A percentile compares a stretch with the other conserved stretches of the same genome.
Evolutionary conservation across 1,140 invertebrate genomes (phyloP).

Genomic region (Heliconius nattereri): DNA sequence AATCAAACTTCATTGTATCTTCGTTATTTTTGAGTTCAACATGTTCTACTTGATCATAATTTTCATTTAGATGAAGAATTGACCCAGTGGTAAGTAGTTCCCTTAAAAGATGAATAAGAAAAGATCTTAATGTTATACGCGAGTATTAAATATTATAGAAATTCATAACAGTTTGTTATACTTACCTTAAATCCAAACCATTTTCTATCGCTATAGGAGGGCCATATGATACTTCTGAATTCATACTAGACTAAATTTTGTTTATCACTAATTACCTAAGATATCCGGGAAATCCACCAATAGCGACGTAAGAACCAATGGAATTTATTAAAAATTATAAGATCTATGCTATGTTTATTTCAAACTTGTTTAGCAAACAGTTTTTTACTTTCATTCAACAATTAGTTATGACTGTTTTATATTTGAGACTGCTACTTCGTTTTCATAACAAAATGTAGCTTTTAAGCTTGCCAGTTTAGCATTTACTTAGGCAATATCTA

Average conservation of each 20-base stretch:
- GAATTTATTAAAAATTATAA: too few relatives aligned
- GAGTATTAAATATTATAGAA: slow-evolving; percentile 2
- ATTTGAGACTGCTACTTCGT: too few relatives aligned
- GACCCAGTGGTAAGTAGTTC: slow-evolving; percentile 65
- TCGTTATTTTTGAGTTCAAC: slow-evolving; percentile 38
- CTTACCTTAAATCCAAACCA: slow-evolving; percentile 63
- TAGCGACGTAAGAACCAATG: too few relatives aligned
- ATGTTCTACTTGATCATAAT: slow-evolving; percentile 54
- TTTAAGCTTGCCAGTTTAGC: too few relatives aligned
- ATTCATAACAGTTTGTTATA: slow-evolving; percentile 17
- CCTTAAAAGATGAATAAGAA: slow-evolving; percentile 36
- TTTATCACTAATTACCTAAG: too few relatives aligned
- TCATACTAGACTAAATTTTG: background rate
- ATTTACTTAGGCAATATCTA: too few relatives aligned
- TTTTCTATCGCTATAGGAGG: slow-evolving; percentile 57
- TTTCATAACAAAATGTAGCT: too few relatives aligned
- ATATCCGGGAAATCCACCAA: too few relatives aligned
- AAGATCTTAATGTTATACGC: background rate
- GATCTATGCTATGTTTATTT: too few relatives aligned
- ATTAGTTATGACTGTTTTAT: too few relatives aligned
- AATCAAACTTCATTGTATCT: slow-evolving; percentile 40
- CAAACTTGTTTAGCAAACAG: too few relatives aligned
- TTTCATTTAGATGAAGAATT: slow-evolving; percentile 65
- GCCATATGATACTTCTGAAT: background rate
- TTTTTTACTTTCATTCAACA: too few relatives aligned